Evolutionary conservation across 2,797 vertebrate species (phyloP).

Genomic region (Ispidina lecontei): DNA sequence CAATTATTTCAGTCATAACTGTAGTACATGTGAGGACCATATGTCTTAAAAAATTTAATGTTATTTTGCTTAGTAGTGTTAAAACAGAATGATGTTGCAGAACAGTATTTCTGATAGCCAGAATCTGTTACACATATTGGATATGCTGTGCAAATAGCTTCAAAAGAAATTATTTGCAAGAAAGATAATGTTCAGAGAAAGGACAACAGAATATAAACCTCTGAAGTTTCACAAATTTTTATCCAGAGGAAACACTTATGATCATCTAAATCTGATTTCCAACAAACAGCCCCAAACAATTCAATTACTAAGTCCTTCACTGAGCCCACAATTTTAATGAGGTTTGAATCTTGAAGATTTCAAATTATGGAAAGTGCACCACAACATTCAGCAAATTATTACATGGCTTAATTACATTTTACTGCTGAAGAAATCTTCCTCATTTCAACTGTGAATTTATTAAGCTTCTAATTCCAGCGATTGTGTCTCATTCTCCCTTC

Average conservation of each 20-base stretch:
- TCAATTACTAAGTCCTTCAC: not conserved
- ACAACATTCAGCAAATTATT: not conserved
- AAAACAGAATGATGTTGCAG: not conserved
- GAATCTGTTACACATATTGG: not conserved
- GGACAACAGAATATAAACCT: not conserved
- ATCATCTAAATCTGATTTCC: not conserved
- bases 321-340: not conserved
- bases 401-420: slow-evolving; percentile 11
- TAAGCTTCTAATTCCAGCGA: not conserved
- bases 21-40: not conserved
- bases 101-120: not conserved
- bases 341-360: not conserved
- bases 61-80: not conserved
- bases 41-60: not conserved
- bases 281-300: not conserved
- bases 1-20: not conserved
- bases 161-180: not conserved
- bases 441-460: slow-evolving; percentile 23
- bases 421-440: not conserved
- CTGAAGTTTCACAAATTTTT: not conserved
- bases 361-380: not conserved
- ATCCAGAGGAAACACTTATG: not conserved
- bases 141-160: not conserved
- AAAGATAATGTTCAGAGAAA: not conserved
- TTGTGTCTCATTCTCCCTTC: not conserved